phyloP scores from a whole-genome alignment of 2,888 invertebrate species.

The Lamproptera curius region DNA sequence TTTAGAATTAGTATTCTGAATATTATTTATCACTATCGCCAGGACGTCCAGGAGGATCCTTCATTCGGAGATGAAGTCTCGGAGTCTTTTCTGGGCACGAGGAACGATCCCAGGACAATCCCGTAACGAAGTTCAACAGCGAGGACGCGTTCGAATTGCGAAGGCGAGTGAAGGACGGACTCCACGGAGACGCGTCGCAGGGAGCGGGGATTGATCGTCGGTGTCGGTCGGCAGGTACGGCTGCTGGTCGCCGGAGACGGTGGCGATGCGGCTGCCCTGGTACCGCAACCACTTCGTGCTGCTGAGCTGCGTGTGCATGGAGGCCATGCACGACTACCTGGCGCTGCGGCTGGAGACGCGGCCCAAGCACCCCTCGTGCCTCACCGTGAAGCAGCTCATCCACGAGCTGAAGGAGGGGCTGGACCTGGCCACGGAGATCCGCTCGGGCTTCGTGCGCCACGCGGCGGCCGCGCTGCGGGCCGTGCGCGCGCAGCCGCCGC shows the following conservation, averaged over 20 bases:
- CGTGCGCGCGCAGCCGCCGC: slow-evolving; percentile 38
- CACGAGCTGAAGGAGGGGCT: slow-evolving; percentile 94
- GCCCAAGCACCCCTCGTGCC: slow-evolving; percentile 89
- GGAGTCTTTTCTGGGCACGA: neutral
- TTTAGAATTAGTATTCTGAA: too few relatives aligned
- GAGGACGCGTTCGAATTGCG: slow-evolving; percentile 38
- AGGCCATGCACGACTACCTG: slow-evolving; percentile 95
- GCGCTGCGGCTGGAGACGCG: slow-evolving; percentile 90
- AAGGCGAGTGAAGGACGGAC: slow-evolving; percentile 29
- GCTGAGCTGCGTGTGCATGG: slow-evolving; percentile 90
- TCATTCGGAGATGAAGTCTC: slow-evolving; percentile 6
- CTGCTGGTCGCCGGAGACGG: slow-evolving; percentile 86
- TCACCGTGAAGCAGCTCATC: slow-evolving; percentile 92
- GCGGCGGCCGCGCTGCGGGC: slow-evolving; percentile 76
- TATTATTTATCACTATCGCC: too few relatives aligned
- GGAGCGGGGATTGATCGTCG: neutral
- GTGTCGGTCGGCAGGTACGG: slow-evolving; percentile 76
- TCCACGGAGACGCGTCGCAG: neutral
- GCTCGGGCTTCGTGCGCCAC: slow-evolving; percentile 85
- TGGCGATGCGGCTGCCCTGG: slow-evolving; percentile 88
- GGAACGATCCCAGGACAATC: slow-evolving; percentile 24
- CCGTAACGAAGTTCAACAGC: slow-evolving; percentile 26
- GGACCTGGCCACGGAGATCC: slow-evolving; percentile 88
- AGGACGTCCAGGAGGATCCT: neutral
- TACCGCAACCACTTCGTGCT: slow-evolving; percentile 92